Percentiles rank a stretch among this genome's conserved stretches.
Evolutionary conservation across 2,888 invertebrate species (phyloP).

Genomic region (Anthrax anthrax): DNA sequence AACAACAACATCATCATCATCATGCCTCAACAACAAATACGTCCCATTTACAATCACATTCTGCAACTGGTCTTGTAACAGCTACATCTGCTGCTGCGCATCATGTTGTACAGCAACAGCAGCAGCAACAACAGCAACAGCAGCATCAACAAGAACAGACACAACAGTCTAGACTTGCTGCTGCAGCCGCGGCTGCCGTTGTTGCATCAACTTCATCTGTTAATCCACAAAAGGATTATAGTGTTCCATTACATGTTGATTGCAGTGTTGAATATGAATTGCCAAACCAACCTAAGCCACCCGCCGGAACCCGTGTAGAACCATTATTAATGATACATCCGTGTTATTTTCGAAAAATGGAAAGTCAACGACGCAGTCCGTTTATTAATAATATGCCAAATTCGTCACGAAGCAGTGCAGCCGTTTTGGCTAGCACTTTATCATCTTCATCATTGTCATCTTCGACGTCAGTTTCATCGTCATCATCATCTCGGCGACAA

Average conservation of each 20-base stretch:
- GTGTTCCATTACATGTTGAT: constrained; percentile 75
- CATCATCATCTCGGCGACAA: constrained; percentile 14
- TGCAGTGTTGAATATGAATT: constrained; percentile 85
- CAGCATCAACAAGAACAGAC: neutral
- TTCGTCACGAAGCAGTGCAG: constrained; percentile 36
- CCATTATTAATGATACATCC: constrained; percentile 82
- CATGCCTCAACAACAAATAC: constrained; percentile 2
- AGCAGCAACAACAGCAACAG: constrained; percentile 14
- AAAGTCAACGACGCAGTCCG: constrained; percentile 65
- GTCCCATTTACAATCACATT: neutral
- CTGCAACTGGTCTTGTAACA: neutral
- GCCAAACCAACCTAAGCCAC: constrained; percentile 77
- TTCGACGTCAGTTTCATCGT: constrained; percentile 17
- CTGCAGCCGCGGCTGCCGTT: constrained; percentile 40
- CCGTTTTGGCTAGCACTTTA: constrained; percentile 5
- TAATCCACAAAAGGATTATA: constrained; percentile 59
- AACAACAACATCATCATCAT: constrained; percentile 15
- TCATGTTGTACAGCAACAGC: constrained; percentile 4
- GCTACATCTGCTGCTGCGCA: constrained; percentile 20
- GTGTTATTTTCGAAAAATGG: constrained; percentile 76
- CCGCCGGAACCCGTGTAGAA: constrained; percentile 67
- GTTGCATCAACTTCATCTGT: constrained; percentile 32
- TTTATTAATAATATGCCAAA: constrained; percentile 72
- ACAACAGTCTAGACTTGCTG: constrained; percentile 3
- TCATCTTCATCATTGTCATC: constrained; percentile 17